These are phyloP conservation scores for Onychomys torridus DNA, from an alignment of 2,797 vertebrate species.

Conservation along the genomic window DNA sequence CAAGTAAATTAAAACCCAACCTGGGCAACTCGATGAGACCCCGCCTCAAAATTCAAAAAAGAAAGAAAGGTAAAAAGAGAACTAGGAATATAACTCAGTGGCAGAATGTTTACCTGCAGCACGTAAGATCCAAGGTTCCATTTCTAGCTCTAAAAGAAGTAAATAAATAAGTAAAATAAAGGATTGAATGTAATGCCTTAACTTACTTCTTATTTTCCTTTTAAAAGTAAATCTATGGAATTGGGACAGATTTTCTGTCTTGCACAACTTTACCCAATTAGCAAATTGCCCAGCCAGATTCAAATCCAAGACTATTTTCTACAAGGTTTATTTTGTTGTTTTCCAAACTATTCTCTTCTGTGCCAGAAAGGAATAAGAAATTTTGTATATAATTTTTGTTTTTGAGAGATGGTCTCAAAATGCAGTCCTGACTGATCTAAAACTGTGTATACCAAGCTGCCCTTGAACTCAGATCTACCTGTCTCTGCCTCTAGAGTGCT, in stretches of 20 bases:
- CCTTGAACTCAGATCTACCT: neutral
- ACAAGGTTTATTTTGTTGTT: slow-evolving; percentile 43
- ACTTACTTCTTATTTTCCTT: slow-evolving; percentile 30
- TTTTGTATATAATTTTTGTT: slow-evolving; percentile 41
- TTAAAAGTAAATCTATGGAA: neutral
- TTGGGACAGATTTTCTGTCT: neutral
- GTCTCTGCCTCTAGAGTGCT: neutral
- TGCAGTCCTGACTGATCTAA: neutral
- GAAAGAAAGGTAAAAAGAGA: neutral
- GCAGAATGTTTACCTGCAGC: neutral
- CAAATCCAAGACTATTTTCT: slow-evolving; percentile 17
- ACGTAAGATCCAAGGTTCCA: neutral
- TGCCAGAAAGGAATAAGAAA: slow-evolving; percentile 47
- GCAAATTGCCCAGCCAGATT: slow-evolving; percentile 13
- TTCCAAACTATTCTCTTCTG: slow-evolving; percentile 47
- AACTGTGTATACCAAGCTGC: neutral
- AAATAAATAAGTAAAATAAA: neutral
- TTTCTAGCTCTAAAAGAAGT: neutral
- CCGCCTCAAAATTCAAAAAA: neutral
- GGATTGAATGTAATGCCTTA: neutral
- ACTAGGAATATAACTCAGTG: neutral
- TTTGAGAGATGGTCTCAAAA: neutral
- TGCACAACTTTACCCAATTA: neutral
- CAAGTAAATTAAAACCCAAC: neutral
- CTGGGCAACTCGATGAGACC: neutral